Evolutionary conservation across 2,113 vertebrate species (phyloP).

Genomic region (Stomatorhinus ivindoensis): DNA sequence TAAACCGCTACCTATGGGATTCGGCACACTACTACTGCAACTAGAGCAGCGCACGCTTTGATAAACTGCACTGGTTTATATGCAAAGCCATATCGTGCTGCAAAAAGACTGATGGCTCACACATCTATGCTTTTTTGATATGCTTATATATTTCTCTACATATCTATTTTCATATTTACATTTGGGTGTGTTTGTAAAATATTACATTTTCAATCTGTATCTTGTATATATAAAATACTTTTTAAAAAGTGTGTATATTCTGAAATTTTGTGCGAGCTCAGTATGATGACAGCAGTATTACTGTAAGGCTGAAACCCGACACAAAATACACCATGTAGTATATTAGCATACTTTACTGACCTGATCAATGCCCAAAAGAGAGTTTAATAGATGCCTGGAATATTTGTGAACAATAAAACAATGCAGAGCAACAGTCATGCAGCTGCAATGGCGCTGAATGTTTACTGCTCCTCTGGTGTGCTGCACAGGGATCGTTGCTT

Average conservation of each 20-base stretch:
- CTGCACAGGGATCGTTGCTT: not conserved
- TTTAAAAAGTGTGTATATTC: not conserved
- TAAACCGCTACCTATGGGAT: not conserved
- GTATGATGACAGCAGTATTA: not conserved
- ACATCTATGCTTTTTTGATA: not conserved
- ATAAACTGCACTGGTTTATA: not conserved
- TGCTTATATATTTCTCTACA: not conserved
- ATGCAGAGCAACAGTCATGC: not conserved
- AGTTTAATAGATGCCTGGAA: not conserved
- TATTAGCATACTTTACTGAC: not conserved
- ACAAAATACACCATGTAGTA: not conserved
- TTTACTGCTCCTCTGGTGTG: no score
- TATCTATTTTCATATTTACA: not conserved
- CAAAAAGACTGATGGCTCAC: not conserved
- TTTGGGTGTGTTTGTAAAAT: not conserved
- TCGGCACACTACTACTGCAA: not conserved
- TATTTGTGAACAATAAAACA: not conserved
- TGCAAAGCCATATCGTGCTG: not conserved
- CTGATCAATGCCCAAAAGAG: not conserved
- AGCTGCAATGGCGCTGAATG: not conserved
- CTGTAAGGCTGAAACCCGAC: not conserved
- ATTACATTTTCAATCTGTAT: not conserved
- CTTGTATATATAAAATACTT: not conserved
- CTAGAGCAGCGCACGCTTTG: not conserved
- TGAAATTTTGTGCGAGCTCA: not conserved